phyloP scores from a whole-genome alignment of 1,140 invertebrate species.

The Hetaerina americana region DNA sequence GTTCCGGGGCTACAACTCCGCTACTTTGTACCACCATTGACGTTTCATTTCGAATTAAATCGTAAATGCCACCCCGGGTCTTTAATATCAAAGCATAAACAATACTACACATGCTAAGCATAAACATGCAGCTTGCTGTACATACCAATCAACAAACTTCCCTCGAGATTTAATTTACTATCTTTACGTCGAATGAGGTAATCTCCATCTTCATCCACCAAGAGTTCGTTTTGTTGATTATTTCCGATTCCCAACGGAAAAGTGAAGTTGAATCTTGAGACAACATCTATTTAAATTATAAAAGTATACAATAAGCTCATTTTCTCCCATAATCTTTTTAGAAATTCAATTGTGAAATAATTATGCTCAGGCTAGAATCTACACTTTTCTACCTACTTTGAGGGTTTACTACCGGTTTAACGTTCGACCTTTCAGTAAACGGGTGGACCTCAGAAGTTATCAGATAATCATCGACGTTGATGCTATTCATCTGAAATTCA shows the following conservation, averaged over 20 bases:
- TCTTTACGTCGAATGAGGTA: slow-evolving; percentile 26
- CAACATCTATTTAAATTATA: slow-evolving; percentile 31
- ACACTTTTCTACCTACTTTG: not conserved
- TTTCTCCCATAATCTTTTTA: too few relatives aligned
- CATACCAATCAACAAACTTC: not conserved
- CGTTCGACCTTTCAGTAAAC: not conserved
- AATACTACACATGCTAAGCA: too few relatives aligned
- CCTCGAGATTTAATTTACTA: slow-evolving; percentile 21
- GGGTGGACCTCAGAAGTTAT: not conserved
- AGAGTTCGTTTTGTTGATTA: slow-evolving; percentile 7
- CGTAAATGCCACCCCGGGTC: too few relatives aligned
- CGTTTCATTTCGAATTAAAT: too few relatives aligned
- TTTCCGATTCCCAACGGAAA: slow-evolving; percentile 25
- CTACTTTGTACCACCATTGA: too few relatives aligned
- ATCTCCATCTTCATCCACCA: slow-evolving; percentile 38
- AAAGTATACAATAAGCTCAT: not conserved
- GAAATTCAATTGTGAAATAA: too few relatives aligned
- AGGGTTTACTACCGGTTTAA: not conserved
- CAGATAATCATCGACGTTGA: not conserved
- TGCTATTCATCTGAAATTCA: not conserved
- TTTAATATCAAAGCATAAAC: too few relatives aligned
- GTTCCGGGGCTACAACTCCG: too few relatives aligned
- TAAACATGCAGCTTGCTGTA: not conserved
- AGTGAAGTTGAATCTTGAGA: slow-evolving; percentile 42
- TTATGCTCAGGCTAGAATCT: too few relatives aligned